Evolutionary conservation across 2,888 invertebrate genomes (phyloP), one percentile per base, ranked within the genome.

Genomic region (Trachelus stipa): DNA sequence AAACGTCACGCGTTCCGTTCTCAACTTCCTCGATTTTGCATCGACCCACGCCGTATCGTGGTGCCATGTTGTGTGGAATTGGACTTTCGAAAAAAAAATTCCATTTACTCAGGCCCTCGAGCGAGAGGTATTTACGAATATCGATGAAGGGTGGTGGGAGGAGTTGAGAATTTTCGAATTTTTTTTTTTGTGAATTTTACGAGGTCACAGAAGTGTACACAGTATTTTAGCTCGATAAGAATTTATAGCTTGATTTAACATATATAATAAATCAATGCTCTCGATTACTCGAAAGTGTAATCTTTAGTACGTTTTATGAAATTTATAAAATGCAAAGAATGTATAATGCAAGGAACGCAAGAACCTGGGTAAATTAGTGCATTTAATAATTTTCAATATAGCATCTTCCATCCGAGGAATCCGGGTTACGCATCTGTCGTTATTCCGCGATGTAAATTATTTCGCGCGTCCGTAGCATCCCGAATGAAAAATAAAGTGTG

Each of bases 1-100:
- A 82, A 85, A 30, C 86, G 82, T 81, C 80, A 74, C 83, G 83
- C 85, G 83, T 83, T 83, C 81, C 84, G 86, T 86, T 86, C 86
- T 86, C 87, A 86, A 86, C 87, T 87, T 86, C 87, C 84, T 86
- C 80, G 77, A 83, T 30, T 74, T 34, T 30, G 30, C 74, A 34
- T 30, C 74, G 34, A 56, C 40, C 40, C 15, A 56, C 40, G 40
- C 40, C 15, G 40, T 56, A 56, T 56, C 23, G 40, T 56, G 40
- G 40, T 56, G 40, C 40, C 40, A 9, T 56, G 40, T 56, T 23
- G 23, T 56, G 40, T 56, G 40, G 40, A 56, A 56, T 23, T 56
- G 40, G 40, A 56, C 40, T 56, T 56, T 56, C 40, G 40, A 40
- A 56, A 56, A 56, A 40, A 56, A 23, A 56, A 56, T 56, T 56